Evolutionary conservation across 2,888 invertebrate species (phyloP).

Genomic region (Agonopterix alstromeriana): DNA sequence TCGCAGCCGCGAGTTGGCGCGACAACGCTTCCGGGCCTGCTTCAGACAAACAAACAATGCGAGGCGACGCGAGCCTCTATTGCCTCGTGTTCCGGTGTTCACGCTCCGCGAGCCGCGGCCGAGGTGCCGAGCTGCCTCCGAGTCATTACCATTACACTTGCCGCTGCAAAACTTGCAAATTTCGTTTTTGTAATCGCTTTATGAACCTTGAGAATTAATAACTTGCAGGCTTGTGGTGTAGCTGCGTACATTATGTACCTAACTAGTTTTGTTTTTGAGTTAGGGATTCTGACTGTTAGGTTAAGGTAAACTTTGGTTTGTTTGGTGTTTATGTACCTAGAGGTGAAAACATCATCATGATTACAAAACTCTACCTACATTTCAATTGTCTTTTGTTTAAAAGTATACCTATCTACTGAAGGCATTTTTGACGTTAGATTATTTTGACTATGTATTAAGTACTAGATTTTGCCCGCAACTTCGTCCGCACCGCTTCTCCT

Average conservation of each 20-base stretch:
- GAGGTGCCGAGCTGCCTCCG: slow-evolving; percentile 22
- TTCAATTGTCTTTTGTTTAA: no score
- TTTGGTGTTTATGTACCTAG: no score
- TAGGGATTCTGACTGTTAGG: no score
- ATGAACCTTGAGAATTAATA: slow-evolving; percentile 2
- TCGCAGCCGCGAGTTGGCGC: slow-evolving; percentile 23
- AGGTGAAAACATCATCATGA: no score
- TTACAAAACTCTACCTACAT: no score
- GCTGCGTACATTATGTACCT: neutral
- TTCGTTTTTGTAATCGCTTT: slow-evolving; percentile 3
- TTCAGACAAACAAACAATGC: slow-evolving; percentile 2
- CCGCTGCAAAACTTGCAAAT: neutral
- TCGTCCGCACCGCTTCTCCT: no score
- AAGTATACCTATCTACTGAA: no score
- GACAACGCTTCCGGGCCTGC: slow-evolving; percentile 25
- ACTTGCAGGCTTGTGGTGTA: neutral
- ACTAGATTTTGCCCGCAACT: no score
- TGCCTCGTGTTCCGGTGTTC: slow-evolving; percentile 7
- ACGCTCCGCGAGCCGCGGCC: slow-evolving; percentile 6
- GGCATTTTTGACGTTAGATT: no score
- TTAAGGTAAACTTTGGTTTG: no score
- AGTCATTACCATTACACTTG: slow-evolving; percentile 3
- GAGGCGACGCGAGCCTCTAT: slow-evolving; percentile 1
- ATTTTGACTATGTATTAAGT: no score
- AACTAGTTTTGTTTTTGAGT: no score